A percentile compares a stretch with the other conserved stretches of the same genome.
Conservation (phyloP, 2,888 invertebrate species). For the Hyalella azteca region DNA sequence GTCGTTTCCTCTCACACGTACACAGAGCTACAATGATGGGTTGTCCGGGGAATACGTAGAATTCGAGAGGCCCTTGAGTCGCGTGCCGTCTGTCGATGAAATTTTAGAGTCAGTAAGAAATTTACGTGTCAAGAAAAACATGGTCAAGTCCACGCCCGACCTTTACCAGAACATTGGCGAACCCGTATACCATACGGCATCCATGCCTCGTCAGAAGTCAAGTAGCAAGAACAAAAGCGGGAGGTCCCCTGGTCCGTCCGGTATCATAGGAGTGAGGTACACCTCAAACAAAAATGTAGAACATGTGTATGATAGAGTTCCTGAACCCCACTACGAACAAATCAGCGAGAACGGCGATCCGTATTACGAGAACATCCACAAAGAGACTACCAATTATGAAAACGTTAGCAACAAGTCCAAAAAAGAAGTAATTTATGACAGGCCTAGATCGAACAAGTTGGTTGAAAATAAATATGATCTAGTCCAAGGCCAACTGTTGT, state of each 20-base stretch:
- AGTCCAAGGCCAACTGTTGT: constrained; percentile 43
- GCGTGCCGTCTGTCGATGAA: constrained; percentile 59
- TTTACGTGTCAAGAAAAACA: constrained; percentile 57
- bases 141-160: constrained; percentile 57
- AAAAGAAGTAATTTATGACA: constrained; percentile 58
- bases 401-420: constrained; percentile 45
- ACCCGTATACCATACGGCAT: constrained; percentile 46
- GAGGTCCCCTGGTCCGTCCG: constrained; percentile 38
- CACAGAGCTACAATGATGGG: constrained; percentile 56
- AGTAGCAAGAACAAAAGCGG: constrained; percentile 36
- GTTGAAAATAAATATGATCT: constrained; percentile 44
- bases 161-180: constrained; percentile 46
- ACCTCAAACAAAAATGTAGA: constrained; percentile 38
- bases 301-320: constrained; percentile 42
- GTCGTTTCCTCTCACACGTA: constrained; percentile 45
- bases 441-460: constrained; percentile 46
- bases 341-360: constrained; percentile 21
- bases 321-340: constrained; percentile 46
- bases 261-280: constrained; percentile 42
- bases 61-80: constrained; percentile 42
- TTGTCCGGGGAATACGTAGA: constrained; percentile 43
- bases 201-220: constrained; percentile 48
- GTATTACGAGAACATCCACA: constrained; percentile 55
- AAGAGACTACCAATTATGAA: constrained; percentile 51
- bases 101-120: constrained; percentile 59